Evolutionary conservation across 2,797 vertebrate species (phyloP).

Genomic region (Anguilla pacifica): DNA sequence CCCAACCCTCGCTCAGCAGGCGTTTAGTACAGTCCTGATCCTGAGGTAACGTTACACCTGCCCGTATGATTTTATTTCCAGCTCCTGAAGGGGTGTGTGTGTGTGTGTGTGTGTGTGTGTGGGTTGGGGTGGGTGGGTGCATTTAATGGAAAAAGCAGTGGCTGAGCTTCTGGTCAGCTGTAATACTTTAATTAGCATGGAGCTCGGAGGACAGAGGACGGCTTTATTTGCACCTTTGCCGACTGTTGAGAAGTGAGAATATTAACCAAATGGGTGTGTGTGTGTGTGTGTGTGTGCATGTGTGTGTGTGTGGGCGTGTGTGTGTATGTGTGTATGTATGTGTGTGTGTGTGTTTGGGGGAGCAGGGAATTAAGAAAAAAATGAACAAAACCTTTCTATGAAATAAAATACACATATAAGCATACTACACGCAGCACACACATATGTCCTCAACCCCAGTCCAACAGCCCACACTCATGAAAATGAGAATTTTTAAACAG

Average conservation of each 20-base stretch:
- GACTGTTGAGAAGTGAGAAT: constrained; percentile 50
- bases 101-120: neutral
- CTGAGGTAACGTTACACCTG: constrained; percentile 59
- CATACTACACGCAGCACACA: neutral
- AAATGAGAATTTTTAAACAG: neutral
- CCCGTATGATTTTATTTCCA: constrained; percentile 36
- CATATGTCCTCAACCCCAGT: neutral
- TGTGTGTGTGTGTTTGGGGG: neutral
- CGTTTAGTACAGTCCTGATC: constrained; percentile 54
- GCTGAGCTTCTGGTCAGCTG: constrained; percentile 18
- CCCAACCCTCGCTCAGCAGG: constrained; percentile 59
- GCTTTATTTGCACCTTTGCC: constrained; percentile 50
- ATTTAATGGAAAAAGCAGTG: constrained; percentile 44
- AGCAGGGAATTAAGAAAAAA: neutral
- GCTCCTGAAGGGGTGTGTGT: constrained; percentile 16
- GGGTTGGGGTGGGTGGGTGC: neutral
- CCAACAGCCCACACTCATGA: neutral
- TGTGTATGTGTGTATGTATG: too few species aligned
- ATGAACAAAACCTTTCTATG: neutral
- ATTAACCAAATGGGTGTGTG: constrained; percentile 31
- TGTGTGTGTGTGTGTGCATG: too few species aligned
- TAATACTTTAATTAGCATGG: constrained; percentile 32
- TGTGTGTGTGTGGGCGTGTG: too few species aligned
- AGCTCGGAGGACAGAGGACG: constrained; percentile 23
- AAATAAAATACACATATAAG: neutral